Conservation (phyloP, 2,797 vertebrate genomes). For the Myotis daubentonii region DNA sequence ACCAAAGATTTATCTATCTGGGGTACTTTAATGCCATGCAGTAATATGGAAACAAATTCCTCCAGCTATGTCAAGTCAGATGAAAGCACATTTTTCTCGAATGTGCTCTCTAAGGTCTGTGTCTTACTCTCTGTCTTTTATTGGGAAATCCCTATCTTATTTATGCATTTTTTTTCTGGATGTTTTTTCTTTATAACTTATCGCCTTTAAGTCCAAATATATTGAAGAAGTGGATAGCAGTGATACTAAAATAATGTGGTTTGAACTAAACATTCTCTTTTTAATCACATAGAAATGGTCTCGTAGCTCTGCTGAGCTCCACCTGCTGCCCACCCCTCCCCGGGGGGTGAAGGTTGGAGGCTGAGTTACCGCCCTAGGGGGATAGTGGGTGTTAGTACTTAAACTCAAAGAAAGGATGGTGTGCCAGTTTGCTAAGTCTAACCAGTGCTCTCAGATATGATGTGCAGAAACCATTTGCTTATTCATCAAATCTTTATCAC, state of each 20-base stretch:
- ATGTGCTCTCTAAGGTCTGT: background rate
- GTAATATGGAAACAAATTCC: conserved; percentile 41
- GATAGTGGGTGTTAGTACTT: background rate
- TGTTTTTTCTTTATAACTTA: conserved; percentile 25
- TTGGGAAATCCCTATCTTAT: conserved; percentile 1
- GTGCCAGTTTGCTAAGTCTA: background rate
- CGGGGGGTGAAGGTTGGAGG: background rate
- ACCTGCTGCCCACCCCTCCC: fast-evolving
- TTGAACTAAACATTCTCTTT: background rate
- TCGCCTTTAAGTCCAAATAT: conserved; percentile 5
- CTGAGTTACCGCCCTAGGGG: background rate
- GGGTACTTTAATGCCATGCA: conserved; percentile 7
- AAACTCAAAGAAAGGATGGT: background rate
- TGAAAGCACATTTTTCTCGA: conserved; percentile 21
- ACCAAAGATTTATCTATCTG: conserved; percentile 51
- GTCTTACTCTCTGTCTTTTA: background rate
- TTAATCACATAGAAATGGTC: background rate
- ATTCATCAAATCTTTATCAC: background rate
- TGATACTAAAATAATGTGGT: background rate
- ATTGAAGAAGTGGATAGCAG: background rate
- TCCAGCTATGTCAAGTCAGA: conserved; percentile 57
- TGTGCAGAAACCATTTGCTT: background rate
- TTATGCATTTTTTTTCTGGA: conserved; percentile 24
- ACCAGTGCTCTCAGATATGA: background rate
- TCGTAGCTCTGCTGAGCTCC: background rate